Evolutionary conservation across 2,797 vertebrate species (phyloP), one percentile per base, ranked within the genome.

Genomic region (Enteromius radiatus): DNA sequence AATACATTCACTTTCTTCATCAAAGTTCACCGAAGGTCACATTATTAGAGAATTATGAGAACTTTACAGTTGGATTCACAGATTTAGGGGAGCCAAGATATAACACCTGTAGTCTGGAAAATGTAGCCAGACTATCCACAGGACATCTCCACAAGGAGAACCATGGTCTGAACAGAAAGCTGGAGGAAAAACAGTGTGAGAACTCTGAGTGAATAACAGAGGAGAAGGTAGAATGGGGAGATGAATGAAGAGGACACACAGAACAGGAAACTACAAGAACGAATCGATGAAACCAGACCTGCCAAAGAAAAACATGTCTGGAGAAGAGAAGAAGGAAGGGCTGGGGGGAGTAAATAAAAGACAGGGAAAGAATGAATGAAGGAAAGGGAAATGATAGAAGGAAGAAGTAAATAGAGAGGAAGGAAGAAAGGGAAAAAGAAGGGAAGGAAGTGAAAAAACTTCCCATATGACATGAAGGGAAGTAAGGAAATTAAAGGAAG

Each of bases 331-430:
- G 67, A 11, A 63, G 28, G 19, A 69, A 38, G 14, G 43, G 28
- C 11, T 61, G 28, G 23, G n/a, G 7, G 68, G 26, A 12, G 5
- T 28, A 14, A 49, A 49, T 49, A 14, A 76, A n/a, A 10, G 21
- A 52, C 21, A 75, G 49, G 36, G n/a, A 45, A n/a, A 82, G 65
- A 80, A 71, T 59, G 75, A 74, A 45, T 78, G 87, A 76, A 10
- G 9, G 4, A 56, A 23, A 83, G 61, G 63, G 85, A 28, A 64
- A 33, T 73, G n/a, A 82, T 52, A 56, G 21, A 78, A 85, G 49
- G 5, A 2, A 12, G 1, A 1, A 1, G 14, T 23, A 15, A 5
- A n/a, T 5, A 0, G 6, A 28, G 3, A 63, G 17, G 33, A 65
- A 36, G 31, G 14, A 19, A 19, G 31, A 31, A 12, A 36, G 3